Conservation (phyloP, 2,888 invertebrate species). For the Heliconius charithonia region DNA sequence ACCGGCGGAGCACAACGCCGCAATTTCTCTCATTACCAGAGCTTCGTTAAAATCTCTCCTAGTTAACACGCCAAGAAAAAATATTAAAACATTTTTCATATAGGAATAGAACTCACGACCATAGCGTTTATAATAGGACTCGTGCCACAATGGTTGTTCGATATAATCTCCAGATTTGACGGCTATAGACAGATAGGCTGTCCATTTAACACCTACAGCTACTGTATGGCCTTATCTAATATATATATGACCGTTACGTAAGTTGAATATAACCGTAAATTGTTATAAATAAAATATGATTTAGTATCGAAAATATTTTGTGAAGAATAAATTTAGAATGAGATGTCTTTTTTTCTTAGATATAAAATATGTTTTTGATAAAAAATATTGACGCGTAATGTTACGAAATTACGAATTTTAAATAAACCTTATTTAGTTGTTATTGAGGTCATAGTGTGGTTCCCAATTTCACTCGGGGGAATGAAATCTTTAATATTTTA, state of each 20-base stretch:
- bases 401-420: no score
- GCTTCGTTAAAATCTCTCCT: no score
- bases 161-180: constrained; percentile 22
- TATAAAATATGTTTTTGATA: background rate
- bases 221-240: constrained; percentile 58
- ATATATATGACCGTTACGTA: constrained; percentile 31
- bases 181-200: constrained; percentile 53
- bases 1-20: no score
- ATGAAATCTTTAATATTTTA: no score
- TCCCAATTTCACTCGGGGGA: no score
- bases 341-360: background rate
- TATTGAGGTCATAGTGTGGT: no score
- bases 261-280: constrained; percentile 30
- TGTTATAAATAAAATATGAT: constrained; percentile 24
- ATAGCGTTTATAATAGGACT: no score
- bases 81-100: background rate
- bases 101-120: no score
- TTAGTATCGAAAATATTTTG: background rate
- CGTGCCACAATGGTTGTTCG: constrained; percentile 45
- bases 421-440: no score
- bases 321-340: background rate
- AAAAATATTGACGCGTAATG: background rate
- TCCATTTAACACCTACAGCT: constrained; percentile 73
- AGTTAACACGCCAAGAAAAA: no score
- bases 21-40: no score